Conservation (phyloP, 2,797 vertebrate species). For the Brachymystax lenok region DNA sequence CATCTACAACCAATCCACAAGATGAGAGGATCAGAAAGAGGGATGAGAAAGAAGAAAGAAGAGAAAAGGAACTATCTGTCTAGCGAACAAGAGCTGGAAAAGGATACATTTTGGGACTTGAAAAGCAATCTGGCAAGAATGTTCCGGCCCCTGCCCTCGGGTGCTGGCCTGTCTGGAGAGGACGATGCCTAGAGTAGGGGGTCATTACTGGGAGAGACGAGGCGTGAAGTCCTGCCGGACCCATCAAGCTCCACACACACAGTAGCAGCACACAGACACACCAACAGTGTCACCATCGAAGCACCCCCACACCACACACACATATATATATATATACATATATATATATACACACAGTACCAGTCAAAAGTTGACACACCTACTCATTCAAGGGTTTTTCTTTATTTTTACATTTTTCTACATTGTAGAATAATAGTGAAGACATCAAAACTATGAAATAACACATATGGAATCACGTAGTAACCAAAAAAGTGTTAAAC, state of each 20-base stretch:
- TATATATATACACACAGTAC: too few relatives aligned
- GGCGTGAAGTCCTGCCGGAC: conserved; percentile 82
- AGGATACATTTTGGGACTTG: conserved; percentile 86
- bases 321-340: too few relatives aligned
- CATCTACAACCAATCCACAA: conserved; percentile 67
- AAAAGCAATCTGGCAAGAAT: conserved; percentile 90
- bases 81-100: conserved; percentile 60
- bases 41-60: conserved; percentile 61
- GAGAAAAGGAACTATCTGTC: conserved; percentile 73
- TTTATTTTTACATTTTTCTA: too few relatives aligned
- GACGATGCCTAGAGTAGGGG: conserved; percentile 74
- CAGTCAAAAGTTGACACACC: too few relatives aligned
- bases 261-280: conserved; percentile 29
- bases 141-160: conserved; percentile 89
- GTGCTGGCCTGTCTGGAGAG: conserved; percentile 56
- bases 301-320: background rate
- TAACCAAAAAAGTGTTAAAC: too few relatives aligned
- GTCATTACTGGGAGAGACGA: conserved; percentile 87
- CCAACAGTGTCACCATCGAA: too few relatives aligned
- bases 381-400: too few relatives aligned
- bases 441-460: too few relatives aligned
- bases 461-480: too few relatives aligned
- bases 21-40: conserved; percentile 56
- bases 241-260: conserved; percentile 28
- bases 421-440: too few relatives aligned